Base-by-base conservation (phyloP, 2,888 invertebrate species). In the Pecten maximus region DNA sequence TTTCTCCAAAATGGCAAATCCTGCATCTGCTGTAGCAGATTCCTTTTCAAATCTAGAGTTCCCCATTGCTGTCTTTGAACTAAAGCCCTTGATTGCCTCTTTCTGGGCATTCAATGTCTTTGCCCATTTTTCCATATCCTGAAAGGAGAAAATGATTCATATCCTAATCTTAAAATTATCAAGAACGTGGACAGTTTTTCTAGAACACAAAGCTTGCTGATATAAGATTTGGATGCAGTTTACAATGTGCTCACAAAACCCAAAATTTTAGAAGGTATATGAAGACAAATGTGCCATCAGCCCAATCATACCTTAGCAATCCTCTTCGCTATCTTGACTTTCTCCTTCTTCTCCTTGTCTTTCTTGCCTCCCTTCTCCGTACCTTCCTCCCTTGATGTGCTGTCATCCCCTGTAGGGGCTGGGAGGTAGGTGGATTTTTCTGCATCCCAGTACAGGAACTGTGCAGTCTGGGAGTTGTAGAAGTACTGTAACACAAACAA, bases 251-350 rank as follows among this genome's bases (percentile, higher is more conserved):
- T 12, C n/a, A 8, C 74, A 39, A 40, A 2, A 28, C 16, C 28
- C 2, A 35, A 40, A 6, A 2, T 19, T 40, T 28, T 2, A 86
- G 4, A 86, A 86, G n/a, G 88, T 44, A 88, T 44, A 40, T 15
- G 40, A 40, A 87, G n/a, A 88, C 19, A n/a, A 15, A 89, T 23
- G 40, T n/a, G 16, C 35, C 40, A 88, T 39, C 6, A 39, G 19
- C 15, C 2, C 8, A 0, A 88, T 89, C 89, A 87, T 92, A 97
- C 98, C 97, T 99, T 99, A 0, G 99, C 99, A 94, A 99, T 99
- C 97, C 99, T 99, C 96, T 99, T 99, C 8, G 99, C 99, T 19
- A 99, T 99, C 97, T 99, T 99, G 0, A 99, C 99, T 97, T 99
- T 99, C 95, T 99, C 99, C 92, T 98, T 98, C 94, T 98, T 98